phyloP scores from a whole-genome alignment of 1,140 invertebrate genomes.

The Sminthurides bifidus region DNA sequence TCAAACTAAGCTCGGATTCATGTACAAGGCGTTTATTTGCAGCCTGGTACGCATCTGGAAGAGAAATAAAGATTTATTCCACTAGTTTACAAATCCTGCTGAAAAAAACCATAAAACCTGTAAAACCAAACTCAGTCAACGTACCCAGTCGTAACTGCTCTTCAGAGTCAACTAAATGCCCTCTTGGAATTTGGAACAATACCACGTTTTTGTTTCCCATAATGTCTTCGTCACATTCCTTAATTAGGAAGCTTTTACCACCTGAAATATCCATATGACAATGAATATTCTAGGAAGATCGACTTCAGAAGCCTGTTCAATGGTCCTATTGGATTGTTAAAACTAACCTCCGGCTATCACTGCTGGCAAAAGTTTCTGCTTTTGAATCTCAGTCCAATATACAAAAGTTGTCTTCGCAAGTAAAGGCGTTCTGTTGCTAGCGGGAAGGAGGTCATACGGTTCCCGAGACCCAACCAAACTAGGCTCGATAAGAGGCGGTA shows the following conservation, averaged over 20 bases:
- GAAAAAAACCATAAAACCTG: not conserved
- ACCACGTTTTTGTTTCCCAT: not conserved
- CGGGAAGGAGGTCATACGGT: not conserved
- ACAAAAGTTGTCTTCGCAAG: conserved; percentile 46
- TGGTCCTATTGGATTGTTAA: not conserved
- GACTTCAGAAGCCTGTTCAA: conserved; percentile 36
- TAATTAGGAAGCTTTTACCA: conserved; percentile 39
- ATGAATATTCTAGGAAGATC: conserved; percentile 31
- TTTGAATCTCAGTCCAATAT: conserved; percentile 47
- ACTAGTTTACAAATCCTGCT: not conserved
- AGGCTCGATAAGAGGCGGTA: conserved; percentile 45
- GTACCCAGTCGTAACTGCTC: no score
- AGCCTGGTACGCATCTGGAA: conserved; percentile 32
- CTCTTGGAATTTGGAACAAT: conserved; percentile 21
- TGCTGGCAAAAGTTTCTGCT: conserved; percentile 35
- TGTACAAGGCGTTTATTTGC: conserved; percentile 46
- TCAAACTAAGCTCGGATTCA: conserved; percentile 53
- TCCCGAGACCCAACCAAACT: conserved; percentile 37
- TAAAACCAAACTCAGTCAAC: not conserved
- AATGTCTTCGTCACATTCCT: conserved; percentile 33
- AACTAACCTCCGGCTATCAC: conserved; percentile 17
- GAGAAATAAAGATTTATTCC: not conserved
- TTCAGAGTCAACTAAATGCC: no score
- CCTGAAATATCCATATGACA: conserved; percentile 28
- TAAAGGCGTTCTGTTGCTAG: conserved; percentile 44